Evolutionary conservation across 1,140 invertebrate species (phyloP), one percentile per base, ranked within the genome.

Genomic region (Macrocentrus cingulum): DNA sequence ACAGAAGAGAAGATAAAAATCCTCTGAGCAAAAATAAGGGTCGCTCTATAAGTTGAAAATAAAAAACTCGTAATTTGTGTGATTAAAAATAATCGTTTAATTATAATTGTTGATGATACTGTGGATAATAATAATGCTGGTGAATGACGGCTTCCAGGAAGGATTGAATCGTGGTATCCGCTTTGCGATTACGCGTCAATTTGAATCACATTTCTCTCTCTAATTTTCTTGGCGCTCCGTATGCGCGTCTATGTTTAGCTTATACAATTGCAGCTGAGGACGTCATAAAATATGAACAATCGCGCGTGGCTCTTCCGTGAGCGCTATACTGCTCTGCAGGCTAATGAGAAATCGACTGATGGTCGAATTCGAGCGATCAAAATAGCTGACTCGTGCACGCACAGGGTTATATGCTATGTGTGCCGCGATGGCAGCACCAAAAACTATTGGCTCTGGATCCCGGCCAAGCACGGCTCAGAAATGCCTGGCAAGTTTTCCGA

Each of bases 1-100:
- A 71, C 72, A 71, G 69, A 67, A 71, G 68, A 68, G 44, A 58
- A 50, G 5, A 46, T 16, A 13, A 8, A 44, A 23, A 11, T 20
- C 44, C 15, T 6, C 18, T 25, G 23, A 16, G 29, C 48, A 51
- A 34, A 37, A 41, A 19, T 13, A 2, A 29, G 11, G 19, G 25
- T 7, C 11, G 37, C 8, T 23, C 18, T 4, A 32, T 9, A 37
- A 51, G 32, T 32, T 6, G 7, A 15, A 4, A 29, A 29, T 29
- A n/a, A n/a, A n/a, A n/a, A n/a, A n/a, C n/a, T n/a, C n/a, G n/a
- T n/a, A n/a, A n/a, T n/a, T n/a, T n/a, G n/a, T n/a, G n/a, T n/a
- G n/a, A n/a, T n/a, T n/a, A n/a, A 29, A 4, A 29, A 29, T 29
- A 5, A 29, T 29, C 25, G 9, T 29, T 29, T 29, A 29, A 29